These are phyloP conservation scores for Proteles cristata DNA, from an alignment of 2,113 vertebrate genomes.

Conservation along the genomic window DNA sequence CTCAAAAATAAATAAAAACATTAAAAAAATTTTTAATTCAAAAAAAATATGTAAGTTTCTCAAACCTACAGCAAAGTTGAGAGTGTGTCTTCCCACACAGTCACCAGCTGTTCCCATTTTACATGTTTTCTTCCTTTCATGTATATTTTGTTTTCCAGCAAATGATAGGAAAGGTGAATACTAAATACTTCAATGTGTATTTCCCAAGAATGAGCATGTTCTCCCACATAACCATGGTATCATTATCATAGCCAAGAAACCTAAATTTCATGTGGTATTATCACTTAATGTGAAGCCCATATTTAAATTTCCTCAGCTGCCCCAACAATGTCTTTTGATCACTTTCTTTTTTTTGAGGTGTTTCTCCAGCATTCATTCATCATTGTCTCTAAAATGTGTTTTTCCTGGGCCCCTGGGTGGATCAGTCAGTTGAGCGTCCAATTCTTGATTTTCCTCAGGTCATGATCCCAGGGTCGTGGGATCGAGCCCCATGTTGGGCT, in stretches of 20 bases:
- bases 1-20: no score
- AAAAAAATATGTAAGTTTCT: neutral
- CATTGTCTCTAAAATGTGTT: conserved; percentile 8
- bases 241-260: neutral
- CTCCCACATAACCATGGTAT: neutral
- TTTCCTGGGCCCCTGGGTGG: neutral
- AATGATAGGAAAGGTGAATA: neutral
- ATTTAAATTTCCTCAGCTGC: neutral
- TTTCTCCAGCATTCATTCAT: neutral
- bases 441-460: neutral
- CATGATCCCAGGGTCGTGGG: neutral
- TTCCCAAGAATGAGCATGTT: neutral
- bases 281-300: neutral
- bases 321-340: neutral
- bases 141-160: neutral
- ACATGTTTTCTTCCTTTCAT: neutral
- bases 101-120: neutral
- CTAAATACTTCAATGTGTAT: neutral
- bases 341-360: neutral
- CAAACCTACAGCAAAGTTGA: neutral
- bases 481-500: neutral
- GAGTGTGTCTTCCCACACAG: neutral
- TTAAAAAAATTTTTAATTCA: no score
- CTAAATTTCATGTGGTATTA: neutral
- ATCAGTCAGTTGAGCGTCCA: neutral